Percentiles rank a stretch among this genome's conserved stretches.
These are phyloP conservation scores for Numenius phaeopus DNA, from an alignment of 2,797 vertebrate genomes.

Conservation along the genomic window DNA sequence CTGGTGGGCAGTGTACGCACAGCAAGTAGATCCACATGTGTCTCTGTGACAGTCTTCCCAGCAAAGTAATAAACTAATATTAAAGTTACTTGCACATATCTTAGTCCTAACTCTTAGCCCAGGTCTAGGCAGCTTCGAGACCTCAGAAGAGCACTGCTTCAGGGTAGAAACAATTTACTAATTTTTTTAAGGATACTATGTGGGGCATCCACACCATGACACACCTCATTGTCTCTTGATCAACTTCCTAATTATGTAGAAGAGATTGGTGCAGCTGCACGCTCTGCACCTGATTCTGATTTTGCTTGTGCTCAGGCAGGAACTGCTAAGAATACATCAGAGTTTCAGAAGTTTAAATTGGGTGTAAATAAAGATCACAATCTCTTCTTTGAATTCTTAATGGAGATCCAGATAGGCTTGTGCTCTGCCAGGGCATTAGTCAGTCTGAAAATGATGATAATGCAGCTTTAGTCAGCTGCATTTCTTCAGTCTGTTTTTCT, in stretches of 20 bases:
- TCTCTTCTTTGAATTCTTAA: background rate
- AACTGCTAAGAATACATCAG: background rate
- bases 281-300: background rate
- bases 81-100: background rate
- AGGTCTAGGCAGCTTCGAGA: background rate
- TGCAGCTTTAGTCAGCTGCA: background rate
- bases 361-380: background rate
- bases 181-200: background rate
- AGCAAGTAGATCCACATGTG: background rate
- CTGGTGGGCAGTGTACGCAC: background rate
- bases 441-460: background rate
- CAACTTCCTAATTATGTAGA: background rate
- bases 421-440: conserved; percentile 6
- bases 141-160: background rate
- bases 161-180: background rate
- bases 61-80: background rate
- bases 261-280: background rate
- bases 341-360: background rate
- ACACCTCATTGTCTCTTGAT: background rate
- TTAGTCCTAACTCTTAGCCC: background rate
- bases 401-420: background rate
- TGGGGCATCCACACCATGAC: background rate
- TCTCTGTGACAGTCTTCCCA: background rate
- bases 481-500: background rate
- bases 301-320: background rate